Conservation (phyloP, 2,888 invertebrate species). For the Chloroclystis v-ata region DNA sequence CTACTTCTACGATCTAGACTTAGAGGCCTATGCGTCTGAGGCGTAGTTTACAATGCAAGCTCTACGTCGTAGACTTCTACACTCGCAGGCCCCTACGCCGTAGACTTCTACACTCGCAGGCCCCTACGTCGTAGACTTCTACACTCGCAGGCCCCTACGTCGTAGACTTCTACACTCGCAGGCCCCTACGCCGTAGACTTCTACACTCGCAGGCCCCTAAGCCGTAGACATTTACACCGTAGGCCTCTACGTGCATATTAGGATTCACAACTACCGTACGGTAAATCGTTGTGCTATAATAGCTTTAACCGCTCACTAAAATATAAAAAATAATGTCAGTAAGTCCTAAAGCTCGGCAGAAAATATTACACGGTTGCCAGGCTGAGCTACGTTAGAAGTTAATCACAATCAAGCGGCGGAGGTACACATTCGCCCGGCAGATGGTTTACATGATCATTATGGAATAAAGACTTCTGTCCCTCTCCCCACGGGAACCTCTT, state of each 20-base stretch:
- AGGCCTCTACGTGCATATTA: not conserved
- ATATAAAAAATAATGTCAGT: no score
- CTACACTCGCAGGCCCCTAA: not conserved
- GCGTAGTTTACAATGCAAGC: not conserved
- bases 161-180: not conserved
- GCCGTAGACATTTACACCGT: not conserved
- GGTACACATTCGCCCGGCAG: constrained; percentile 59
- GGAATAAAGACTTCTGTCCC: constrained; percentile 88
- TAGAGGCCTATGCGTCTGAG: no score
- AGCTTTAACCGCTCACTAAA: no score
- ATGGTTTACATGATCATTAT: constrained; percentile 85
- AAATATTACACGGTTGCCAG: not conserved
- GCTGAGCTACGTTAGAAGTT: constrained; percentile 7
- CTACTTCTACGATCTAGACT: no score
- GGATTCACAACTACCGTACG: no score
- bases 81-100: no score
- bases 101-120: not conserved
- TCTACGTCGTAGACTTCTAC: not conserved
- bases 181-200: not conserved
- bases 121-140: not conserved
- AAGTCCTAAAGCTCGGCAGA: no score
- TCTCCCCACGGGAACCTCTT: constrained; percentile 96
- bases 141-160: not conserved
- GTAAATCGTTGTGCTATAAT: no score
- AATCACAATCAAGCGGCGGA: constrained; percentile 54